phyloP scores from a whole-genome alignment of 2,888 invertebrate genomes.

The Spodoptera picta region DNA sequence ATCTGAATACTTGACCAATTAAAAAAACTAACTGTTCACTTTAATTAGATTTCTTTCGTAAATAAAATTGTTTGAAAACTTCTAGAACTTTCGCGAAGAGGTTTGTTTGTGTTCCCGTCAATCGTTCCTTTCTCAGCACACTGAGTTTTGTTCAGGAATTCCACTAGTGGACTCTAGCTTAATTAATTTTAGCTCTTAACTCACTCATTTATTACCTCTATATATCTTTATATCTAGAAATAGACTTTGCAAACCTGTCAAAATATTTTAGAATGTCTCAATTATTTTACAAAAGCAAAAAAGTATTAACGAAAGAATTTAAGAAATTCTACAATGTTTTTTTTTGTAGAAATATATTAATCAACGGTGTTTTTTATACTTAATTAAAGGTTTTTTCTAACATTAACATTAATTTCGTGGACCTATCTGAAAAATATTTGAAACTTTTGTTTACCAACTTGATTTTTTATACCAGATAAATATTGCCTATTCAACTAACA shows the following conservation, averaged over 20 bases:
- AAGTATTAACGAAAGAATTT: slow-evolving; percentile 1
- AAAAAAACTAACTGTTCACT: slow-evolving; percentile 50
- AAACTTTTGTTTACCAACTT: too few relatives aligned
- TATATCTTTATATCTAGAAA: slow-evolving; percentile 20
- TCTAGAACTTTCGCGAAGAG: slow-evolving; percentile 64
- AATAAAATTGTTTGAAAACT: slow-evolving; percentile 67
- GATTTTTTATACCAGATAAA: too few relatives aligned
- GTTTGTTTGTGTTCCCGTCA: slow-evolving; percentile 70
- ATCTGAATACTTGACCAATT: slow-evolving; percentile 7
- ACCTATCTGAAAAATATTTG: too few relatives aligned
- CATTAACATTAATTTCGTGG: background rate
- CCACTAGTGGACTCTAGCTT: slow-evolving; percentile 54
- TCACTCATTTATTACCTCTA: slow-evolving; percentile 33
- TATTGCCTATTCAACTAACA: too few relatives aligned
- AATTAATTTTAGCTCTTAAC: slow-evolving; percentile 56
- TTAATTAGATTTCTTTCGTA: slow-evolving; percentile 68
- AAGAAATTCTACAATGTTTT: slow-evolving; percentile 3
- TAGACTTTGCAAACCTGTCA: slow-evolving; percentile 1
- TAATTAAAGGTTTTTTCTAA: too few relatives aligned
- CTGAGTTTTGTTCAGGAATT: slow-evolving; percentile 57
- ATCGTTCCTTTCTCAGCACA: slow-evolving; percentile 42
- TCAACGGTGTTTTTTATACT: slow-evolving; percentile 3
- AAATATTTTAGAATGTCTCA: slow-evolving; percentile 1
- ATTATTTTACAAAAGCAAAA: slow-evolving; percentile 11
- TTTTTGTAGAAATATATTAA: slow-evolving; percentile 4